Evolutionary conservation across 2,113 vertebrate species (phyloP), one percentile per base, ranked within the genome.

Genomic region (Shinisaurus crocodilurus): DNA sequence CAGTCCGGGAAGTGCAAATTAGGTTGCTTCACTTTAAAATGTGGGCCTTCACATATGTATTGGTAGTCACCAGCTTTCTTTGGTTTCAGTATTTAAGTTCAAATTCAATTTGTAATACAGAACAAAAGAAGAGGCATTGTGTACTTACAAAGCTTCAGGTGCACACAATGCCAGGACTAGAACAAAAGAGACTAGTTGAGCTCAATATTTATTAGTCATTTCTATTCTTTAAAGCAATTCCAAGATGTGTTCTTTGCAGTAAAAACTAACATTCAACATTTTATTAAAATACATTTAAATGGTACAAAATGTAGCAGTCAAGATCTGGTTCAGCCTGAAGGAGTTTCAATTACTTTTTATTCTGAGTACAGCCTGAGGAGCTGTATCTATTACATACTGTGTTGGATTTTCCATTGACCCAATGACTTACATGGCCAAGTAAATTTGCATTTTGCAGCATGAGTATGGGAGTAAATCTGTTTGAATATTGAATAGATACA

Each of bases 221-320:
- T 5, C 15, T 6, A 43, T 45, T 90, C n/a, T 72, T 95, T 90
- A 70, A 1, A 89, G 12, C 50, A 91, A 83, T 45, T 86, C 5
- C 82, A 0, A 32, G 10, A 74, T 43, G 4, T 77, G 23, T 85
- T 8, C 4, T 82, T 88, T 90, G 18, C 9, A 34, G n/a, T 72
- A 1, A 82, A 88, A 94, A 91, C 86, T 77, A 82, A 43, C 50
- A 1, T 29, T 48, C 10, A 86, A 0, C 67, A 45, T 40, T 89
- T 84, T 90, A 72, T 7, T 77, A 87, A 89, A 91, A 91, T 91
- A 79, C 88, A 84, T 54, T 10, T 54, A 48, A 1, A 0, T 32
- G 90, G 82, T 9, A 25, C 87, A 32, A 88, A 76, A 90, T 92
- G 93, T 92, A 86, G 57, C 12, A 67, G 76, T 86, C 60, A 92